Evolutionary conservation across 2,888 invertebrate species (phyloP), one percentile per base, ranked within the genome.

Genomic region (Hemicrepidius hirtus): DNA sequence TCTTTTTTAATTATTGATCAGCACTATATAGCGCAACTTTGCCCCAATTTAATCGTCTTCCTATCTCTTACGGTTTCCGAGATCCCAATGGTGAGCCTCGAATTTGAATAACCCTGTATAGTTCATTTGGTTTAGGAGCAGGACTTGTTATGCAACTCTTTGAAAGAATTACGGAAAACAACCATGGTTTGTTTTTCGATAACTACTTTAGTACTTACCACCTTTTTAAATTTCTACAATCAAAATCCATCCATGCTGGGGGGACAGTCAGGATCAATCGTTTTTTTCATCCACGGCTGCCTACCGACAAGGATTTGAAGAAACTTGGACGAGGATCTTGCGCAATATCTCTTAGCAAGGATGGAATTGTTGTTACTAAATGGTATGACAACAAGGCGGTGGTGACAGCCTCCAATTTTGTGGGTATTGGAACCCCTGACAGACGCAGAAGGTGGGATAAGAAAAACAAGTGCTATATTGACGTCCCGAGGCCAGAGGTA

Each of bases 41-140:
- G n/a, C n/a, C n/a, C n/a, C n/a, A n/a, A n/a, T n/a, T n/a, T n/a
- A n/a, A n/a, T n/a, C n/a, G n/a, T n/a, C n/a, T n/a, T n/a, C n/a
- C n/a, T n/a, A n/a, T n/a, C n/a, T n/a, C n/a, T n/a, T n/a, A n/a
- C n/a, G n/a, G n/a, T n/a, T n/a, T n/a, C n/a, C n/a, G n/a, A n/a
- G n/a, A n/a, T 71, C 24, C 0, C 83, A 84, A 24, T 85, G 82
- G 80, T 87, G 87, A 83, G 88, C 88, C 79, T 32, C 63, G 16
- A 16, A 63, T 12, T 10, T 28, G 21, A 63, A 63, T 24, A 16
- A 49, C n/a, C 18, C 21, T 46, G 24, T 59, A 35, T 12, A n/a
- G 4, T 1, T 4, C 32, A 37, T 59, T 59, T 35, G 37, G 35
- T 24, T 13, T 16, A 46, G 63, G 46, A n/a, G 46, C 46, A 12